Evolutionary conservation across 2,113 vertebrate species (phyloP).

Genomic region (Xiphorhynchus elegans): DNA sequence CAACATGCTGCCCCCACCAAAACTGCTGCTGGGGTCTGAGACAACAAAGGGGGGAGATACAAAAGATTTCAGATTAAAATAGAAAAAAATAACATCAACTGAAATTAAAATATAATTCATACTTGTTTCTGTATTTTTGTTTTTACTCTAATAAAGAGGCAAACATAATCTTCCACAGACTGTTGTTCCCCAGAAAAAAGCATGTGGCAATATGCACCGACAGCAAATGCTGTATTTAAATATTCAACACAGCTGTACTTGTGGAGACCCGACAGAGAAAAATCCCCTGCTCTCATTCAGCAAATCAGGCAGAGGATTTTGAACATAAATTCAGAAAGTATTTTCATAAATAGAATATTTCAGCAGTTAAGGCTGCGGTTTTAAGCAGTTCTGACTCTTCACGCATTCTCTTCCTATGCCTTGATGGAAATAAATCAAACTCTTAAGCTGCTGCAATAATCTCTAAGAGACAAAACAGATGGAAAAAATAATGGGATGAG

Average conservation of each 20-base stretch:
- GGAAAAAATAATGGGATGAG: conserved; percentile 5
- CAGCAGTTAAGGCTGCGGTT: not conserved
- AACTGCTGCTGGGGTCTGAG: not conserved
- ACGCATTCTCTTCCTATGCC: not conserved
- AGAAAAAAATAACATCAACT: not conserved
- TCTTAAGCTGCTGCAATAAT: conserved; percentile 7
- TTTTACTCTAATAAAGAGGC: not conserved
- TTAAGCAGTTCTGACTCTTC: not conserved
- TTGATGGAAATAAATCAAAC: conserved; percentile 16
- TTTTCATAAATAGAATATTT: conserved; percentile 32
- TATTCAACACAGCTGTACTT: not conserved
- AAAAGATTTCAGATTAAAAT: not conserved
- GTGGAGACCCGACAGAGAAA: not conserved
- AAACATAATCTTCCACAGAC: not conserved
- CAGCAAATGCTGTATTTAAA: not conserved
- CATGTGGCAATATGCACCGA: not conserved
- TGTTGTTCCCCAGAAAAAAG: not conserved
- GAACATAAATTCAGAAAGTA: not conserved
- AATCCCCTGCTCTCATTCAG: not conserved
- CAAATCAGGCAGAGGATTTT: not conserved
- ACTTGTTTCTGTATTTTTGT: not conserved
- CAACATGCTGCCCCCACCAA: accelerated
- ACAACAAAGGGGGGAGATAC: not conserved
- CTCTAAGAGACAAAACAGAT: conserved; percentile 33
- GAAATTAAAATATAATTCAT: not conserved